phyloP scores from a whole-genome alignment of 2,113 vertebrate genomes.

The Syngnathus typhle region DNA sequence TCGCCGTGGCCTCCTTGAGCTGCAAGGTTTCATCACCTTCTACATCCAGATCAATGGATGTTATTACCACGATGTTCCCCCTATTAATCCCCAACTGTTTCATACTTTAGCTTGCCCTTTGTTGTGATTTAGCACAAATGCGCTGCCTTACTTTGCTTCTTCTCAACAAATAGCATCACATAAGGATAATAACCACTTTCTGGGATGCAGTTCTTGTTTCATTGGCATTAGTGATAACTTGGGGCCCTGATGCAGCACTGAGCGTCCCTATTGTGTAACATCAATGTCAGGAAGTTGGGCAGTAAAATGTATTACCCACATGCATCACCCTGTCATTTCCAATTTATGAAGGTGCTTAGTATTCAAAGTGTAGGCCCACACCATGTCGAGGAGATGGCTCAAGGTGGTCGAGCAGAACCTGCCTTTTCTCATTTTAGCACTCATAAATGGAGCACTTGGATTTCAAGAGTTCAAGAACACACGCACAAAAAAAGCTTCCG shows the following conservation, averaged over 20 bases:
- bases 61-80: slow-evolving; percentile 9
- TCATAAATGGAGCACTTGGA: slow-evolving; percentile 6
- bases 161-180: neutral
- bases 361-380: slow-evolving; percentile 36
- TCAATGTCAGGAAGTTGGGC: slow-evolving; percentile 40
- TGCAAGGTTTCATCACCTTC: slow-evolving; percentile 27
- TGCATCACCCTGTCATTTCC: slow-evolving; percentile 60
- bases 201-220: slow-evolving; percentile 1
- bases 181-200: neutral
- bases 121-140: neutral
- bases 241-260: slow-evolving; percentile 5
- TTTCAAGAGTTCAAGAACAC: slow-evolving; percentile 5
- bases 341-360: slow-evolving; percentile 46
- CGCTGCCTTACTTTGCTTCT: neutral
- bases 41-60: slow-evolving; percentile 14
- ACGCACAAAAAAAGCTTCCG: neutral
- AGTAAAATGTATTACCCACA: slow-evolving; percentile 50
- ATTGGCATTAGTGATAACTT: slow-evolving; percentile 5
- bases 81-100: slow-evolving; percentile 10
- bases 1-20: neutral
- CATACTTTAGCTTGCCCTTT: neutral
- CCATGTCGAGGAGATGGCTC: neutral
- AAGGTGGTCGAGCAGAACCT: neutral
- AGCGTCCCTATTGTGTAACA: slow-evolving; percentile 38
- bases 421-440: neutral